Percentiles rank a stretch among this genome's conserved stretches.
Conservation (phyloP, 2,888 invertebrate species). For the Serrognathus titanus region DNA sequence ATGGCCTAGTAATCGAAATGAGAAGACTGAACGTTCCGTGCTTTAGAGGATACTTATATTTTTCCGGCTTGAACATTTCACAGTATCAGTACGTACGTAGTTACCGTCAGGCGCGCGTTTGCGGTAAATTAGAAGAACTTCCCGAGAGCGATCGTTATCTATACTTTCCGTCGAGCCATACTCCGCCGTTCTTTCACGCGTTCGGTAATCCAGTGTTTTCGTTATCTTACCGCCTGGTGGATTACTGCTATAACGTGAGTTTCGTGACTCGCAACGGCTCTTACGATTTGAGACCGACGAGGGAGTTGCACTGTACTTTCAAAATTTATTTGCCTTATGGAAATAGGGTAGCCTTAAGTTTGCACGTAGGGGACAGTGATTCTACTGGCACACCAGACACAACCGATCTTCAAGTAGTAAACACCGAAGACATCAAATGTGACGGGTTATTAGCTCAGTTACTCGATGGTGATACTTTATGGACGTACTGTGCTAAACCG, state of each 20-base stretch:
- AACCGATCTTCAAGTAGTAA: constrained; percentile 35
- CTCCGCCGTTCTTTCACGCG: constrained; percentile 53
- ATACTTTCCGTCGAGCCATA: constrained; percentile 55
- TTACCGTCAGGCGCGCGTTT: constrained; percentile 50
- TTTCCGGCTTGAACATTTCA: constrained; percentile 47
- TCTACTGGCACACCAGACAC: constrained; percentile 23
- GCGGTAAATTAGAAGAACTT: constrained; percentile 71
- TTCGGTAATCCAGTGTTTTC: constrained; percentile 65
- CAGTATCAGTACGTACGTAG: constrained; percentile 37
- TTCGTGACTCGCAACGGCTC: constrained; percentile 62
- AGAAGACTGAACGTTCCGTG: constrained; percentile 70
- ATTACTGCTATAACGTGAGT: constrained; percentile 69
- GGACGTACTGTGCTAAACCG: constrained; percentile 60
- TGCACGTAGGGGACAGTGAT: constrained; percentile 54
- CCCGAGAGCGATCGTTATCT: constrained; percentile 57
- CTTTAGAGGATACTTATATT: constrained; percentile 57
- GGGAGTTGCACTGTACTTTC: constrained; percentile 63
- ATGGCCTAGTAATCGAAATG: constrained; percentile 63
- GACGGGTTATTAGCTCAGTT: constrained; percentile 58
- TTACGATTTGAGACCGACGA: constrained; percentile 60
- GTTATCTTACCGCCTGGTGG: constrained; percentile 64
- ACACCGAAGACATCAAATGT: constrained; percentile 46
- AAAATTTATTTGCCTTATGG: constrained; percentile 69
- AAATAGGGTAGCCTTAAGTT: constrained; percentile 61
- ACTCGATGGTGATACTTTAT: constrained; percentile 56